These are phyloP conservation scores for Ectemnius cavifrons DNA, from an alignment of 2,888 invertebrate species.

Conservation along the genomic window DNA sequence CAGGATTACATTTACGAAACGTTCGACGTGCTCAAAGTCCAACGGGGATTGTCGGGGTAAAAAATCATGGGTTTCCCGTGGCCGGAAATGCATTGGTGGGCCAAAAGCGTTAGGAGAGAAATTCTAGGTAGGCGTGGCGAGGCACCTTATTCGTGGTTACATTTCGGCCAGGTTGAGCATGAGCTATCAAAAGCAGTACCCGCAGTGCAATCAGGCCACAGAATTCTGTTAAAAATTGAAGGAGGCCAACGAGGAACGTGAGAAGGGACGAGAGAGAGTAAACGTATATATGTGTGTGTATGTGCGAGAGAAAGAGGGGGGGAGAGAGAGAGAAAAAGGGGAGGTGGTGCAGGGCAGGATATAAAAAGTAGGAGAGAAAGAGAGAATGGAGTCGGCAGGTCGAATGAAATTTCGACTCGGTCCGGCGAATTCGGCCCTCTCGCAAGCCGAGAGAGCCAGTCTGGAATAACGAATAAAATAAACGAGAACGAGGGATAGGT, in stretches of 20 bases:
- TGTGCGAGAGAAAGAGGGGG: neutral
- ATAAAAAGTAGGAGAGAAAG: neutral
- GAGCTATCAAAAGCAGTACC: slow-evolving; percentile 2
- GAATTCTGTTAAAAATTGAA: slow-evolving; percentile 7
- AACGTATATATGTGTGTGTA: no score
- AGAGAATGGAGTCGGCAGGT: slow-evolving; percentile 4
- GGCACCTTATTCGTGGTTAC: neutral
- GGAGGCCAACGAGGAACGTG: neutral
- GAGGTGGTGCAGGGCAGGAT: neutral
- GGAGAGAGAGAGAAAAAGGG: neutral
- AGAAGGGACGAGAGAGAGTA: no score
- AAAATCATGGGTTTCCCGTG: neutral
- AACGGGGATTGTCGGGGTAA: no score
- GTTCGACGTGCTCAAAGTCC: no score
- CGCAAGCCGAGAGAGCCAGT: neutral
- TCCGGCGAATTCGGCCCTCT: slow-evolving; percentile 8
- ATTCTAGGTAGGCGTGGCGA: neutral
- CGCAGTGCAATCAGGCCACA: slow-evolving; percentile 1
- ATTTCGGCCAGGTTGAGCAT: neutral
- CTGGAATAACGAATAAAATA: slow-evolving; percentile 7
- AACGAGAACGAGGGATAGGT: neutral
- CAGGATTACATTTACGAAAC: no score
- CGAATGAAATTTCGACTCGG: slow-evolving; percentile 5
- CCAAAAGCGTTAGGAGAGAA: neutral
- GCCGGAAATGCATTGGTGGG: neutral